Percentiles rank a stretch among this genome's conserved stretches.
Conservation (phyloP, 2,113 vertebrate genomes). For the Xiphias gladius region DNA sequence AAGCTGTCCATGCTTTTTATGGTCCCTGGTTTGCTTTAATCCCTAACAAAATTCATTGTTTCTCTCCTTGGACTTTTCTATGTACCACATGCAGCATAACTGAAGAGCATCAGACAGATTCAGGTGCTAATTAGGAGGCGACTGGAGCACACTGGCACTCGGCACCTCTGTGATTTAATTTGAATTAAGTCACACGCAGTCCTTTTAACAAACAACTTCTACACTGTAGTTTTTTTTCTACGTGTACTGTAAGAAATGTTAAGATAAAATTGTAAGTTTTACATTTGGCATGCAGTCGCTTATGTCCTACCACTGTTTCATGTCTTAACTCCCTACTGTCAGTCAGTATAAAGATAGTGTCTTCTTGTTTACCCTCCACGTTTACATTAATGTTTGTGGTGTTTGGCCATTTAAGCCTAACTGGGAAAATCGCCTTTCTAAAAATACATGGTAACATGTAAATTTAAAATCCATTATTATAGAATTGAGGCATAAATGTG, state of each 20-base stretch:
- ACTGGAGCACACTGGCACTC: not conserved
- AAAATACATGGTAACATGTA: not conserved
- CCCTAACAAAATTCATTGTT: constrained; percentile 31
- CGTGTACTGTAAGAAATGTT: not conserved
- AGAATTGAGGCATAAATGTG: constrained; percentile 1
- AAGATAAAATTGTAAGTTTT: constrained; percentile 11
- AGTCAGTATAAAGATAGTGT: constrained; percentile 5
- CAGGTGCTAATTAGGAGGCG: constrained; percentile 1
- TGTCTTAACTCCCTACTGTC: not conserved
- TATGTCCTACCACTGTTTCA: not conserved
- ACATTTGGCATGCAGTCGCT: not conserved
- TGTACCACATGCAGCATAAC: constrained; percentile 1
- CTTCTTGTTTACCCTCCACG: not conserved
- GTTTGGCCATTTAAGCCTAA: not conserved
- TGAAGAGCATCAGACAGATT: constrained; percentile 27
- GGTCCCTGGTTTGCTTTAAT: constrained; percentile 33
- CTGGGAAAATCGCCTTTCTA: constrained; percentile 3
- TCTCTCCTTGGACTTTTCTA: constrained; percentile 5
- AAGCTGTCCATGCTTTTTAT: constrained; percentile 41
- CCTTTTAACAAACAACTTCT: not conserved
- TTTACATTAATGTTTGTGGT: not conserved
- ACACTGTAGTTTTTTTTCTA: constrained; percentile 2
- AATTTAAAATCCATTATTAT: not conserved
- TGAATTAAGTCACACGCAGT: constrained; percentile 5
- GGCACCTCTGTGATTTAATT: not conserved